Evolutionary conservation across 2,797 vertebrate species (phyloP).

Genomic region (Chloroceryle amazona): DNA sequence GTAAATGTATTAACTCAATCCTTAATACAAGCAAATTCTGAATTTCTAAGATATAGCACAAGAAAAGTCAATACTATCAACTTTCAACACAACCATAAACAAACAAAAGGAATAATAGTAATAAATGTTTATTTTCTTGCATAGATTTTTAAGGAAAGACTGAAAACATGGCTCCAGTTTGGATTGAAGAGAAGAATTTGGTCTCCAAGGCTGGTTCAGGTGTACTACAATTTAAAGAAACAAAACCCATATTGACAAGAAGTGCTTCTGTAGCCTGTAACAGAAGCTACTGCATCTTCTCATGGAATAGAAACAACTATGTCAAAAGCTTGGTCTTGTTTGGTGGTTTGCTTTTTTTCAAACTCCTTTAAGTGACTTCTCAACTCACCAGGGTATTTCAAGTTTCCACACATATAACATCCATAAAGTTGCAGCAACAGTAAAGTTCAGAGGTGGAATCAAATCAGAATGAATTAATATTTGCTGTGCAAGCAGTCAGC

Average conservation of each 20-base stretch:
- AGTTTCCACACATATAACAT: background rate
- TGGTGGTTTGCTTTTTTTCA: background rate
- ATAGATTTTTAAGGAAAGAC: background rate
- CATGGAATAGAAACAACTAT: background rate
- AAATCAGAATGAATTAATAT: conserved; percentile 23
- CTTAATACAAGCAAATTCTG: background rate
- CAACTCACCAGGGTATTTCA: background rate
- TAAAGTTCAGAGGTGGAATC: background rate
- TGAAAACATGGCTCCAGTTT: background rate
- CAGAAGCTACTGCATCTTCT: background rate
- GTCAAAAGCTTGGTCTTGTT: background rate
- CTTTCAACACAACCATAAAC: background rate
- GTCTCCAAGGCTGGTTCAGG: background rate
- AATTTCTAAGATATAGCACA: background rate
- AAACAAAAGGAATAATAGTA: background rate
- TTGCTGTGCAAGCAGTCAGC: background rate
- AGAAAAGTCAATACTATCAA: background rate
- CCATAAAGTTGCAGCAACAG: background rate
- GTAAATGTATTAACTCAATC: conserved; percentile 9
- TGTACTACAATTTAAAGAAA: background rate
- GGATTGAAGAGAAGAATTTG: background rate
- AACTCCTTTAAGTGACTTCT: background rate
- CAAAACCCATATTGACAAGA: background rate
- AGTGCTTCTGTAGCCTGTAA: background rate
- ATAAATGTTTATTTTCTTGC: background rate